Evolutionary conservation across 2,888 invertebrate genomes (phyloP).

Genomic region (Synergus laeviventris): DNA sequence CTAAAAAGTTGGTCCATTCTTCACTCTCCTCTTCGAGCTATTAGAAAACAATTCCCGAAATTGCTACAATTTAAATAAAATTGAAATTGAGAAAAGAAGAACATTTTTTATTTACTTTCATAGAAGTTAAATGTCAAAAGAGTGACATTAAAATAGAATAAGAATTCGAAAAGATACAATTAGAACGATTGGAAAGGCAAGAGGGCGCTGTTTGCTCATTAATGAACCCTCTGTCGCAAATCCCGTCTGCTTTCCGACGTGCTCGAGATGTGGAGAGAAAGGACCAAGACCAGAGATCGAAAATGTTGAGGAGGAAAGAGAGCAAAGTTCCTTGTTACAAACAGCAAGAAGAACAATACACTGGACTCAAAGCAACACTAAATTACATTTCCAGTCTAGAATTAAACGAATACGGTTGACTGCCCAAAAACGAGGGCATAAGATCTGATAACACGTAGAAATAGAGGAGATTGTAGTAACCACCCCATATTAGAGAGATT

Average conservation of each 20-base stretch:
- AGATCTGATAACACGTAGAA: conserved; percentile 52
- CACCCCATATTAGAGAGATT: conserved; percentile 23
- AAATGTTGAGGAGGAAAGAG: conserved; percentile 51
- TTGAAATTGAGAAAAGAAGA: not conserved
- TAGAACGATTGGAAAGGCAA: conserved; percentile 56
- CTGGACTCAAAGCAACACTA: conserved; percentile 64
- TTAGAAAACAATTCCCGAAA: not conserved
- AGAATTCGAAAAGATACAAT: not conserved
- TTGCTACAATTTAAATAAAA: not conserved
- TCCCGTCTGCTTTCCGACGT: conserved; percentile 60
- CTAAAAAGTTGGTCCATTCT: conserved; percentile 54
- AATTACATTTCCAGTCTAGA: conserved; percentile 68
- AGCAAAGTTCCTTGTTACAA: conserved; percentile 58
- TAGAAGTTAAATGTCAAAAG: not conserved
- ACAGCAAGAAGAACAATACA: conserved; percentile 57
- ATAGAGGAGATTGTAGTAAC: conserved; percentile 6
- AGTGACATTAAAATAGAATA: not conserved
- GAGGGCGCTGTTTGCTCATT: conserved; percentile 68
- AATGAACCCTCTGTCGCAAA: conserved; percentile 67
- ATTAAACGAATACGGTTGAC: conserved; percentile 60
- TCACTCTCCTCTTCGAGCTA: not conserved
- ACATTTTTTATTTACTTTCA: not conserved
- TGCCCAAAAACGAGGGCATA: conserved; percentile 51
- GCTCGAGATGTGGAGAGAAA: conserved; percentile 54
- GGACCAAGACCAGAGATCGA: conserved; percentile 53